A percentile compares a stretch with the other conserved stretches of the same genome.
phyloP scores from a whole-genome alignment of 2,113 vertebrate species.

The Lontra canadensis region DNA sequence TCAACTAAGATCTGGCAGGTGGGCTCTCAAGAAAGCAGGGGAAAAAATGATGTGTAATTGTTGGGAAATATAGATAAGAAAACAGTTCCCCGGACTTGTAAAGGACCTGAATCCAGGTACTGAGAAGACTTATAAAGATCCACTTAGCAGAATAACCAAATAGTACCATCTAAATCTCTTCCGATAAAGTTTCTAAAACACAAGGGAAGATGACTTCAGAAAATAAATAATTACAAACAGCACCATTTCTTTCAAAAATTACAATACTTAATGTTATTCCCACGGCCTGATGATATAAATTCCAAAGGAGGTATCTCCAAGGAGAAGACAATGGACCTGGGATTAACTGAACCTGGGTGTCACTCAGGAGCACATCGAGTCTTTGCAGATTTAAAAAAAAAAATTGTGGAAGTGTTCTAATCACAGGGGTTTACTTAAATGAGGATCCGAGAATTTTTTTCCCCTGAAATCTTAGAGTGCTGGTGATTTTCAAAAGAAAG shows the following conservation, averaged over 20 bases:
- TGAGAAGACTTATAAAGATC: background rate
- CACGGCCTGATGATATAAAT: background rate
- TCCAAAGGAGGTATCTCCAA: background rate
- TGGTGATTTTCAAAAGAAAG: constrained; percentile 33
- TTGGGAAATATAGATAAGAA: background rate
- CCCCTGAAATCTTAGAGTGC: background rate
- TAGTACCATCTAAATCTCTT: background rate
- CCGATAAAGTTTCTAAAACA: background rate
- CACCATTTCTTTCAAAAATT: background rate
- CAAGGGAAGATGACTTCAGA: background rate
- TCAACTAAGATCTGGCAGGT: background rate
- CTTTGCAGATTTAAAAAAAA: background rate
- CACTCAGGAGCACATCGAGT: background rate
- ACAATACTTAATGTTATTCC: background rate
- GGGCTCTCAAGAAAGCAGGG: background rate
- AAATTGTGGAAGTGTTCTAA: background rate
- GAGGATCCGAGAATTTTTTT: background rate
- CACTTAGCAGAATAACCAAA: background rate
- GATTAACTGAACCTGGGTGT: background rate
- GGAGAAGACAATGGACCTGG: background rate
- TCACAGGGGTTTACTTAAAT: background rate
- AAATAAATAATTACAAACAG: background rate
- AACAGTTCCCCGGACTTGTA: background rate
- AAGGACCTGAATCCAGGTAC: background rate
- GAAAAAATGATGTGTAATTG: background rate